Conservation (phyloP, 2,888 invertebrate species). For the Corythucha ciliata region DNA sequence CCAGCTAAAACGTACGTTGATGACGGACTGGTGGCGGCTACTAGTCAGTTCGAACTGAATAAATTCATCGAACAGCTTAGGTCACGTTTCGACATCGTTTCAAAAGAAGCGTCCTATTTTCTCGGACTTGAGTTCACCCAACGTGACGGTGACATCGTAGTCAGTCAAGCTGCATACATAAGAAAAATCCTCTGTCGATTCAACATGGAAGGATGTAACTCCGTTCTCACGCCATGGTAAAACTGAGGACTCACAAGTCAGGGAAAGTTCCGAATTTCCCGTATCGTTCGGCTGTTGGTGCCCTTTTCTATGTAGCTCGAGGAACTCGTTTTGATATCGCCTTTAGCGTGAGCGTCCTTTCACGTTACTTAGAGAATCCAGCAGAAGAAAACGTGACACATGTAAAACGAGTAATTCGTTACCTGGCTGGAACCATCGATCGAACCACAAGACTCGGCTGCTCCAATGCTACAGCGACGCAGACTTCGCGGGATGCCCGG, state of each 20-base stretch:
- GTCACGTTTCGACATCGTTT: background rate
- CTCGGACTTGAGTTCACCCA: background rate
- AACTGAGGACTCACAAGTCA: background rate
- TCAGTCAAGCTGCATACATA: background rate
- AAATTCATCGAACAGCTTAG: background rate
- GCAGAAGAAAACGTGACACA: background rate
- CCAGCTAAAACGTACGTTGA: too few species aligned
- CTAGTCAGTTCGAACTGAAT: background rate
- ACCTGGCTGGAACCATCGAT: slow-evolving; percentile 1
- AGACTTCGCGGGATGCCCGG: slow-evolving; percentile 10
- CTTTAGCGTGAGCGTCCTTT: slow-evolving; percentile 6
- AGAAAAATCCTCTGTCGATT: background rate
- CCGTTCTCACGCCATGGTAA: background rate
- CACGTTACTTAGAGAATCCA: slow-evolving; percentile 6
- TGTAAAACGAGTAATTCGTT: slow-evolving; percentile 8
- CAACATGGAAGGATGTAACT: background rate
- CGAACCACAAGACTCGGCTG: background rate
- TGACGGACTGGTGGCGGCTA: background rate
- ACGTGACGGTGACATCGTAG: background rate
- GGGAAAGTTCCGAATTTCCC: slow-evolving; percentile 8
- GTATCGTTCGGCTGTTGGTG: slow-evolving; percentile 4
- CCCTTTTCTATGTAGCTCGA: slow-evolving; percentile 3
- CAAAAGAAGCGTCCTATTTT: slow-evolving; percentile 3
- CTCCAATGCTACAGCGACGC: slow-evolving; percentile 11
- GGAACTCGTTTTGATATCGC: slow-evolving; percentile 10